Evolutionary conservation across 64 coral and sea anemone species (phyloP), one percentile per base, ranked within the genome.

Genomic region (Platygyra sinensis): DNA sequence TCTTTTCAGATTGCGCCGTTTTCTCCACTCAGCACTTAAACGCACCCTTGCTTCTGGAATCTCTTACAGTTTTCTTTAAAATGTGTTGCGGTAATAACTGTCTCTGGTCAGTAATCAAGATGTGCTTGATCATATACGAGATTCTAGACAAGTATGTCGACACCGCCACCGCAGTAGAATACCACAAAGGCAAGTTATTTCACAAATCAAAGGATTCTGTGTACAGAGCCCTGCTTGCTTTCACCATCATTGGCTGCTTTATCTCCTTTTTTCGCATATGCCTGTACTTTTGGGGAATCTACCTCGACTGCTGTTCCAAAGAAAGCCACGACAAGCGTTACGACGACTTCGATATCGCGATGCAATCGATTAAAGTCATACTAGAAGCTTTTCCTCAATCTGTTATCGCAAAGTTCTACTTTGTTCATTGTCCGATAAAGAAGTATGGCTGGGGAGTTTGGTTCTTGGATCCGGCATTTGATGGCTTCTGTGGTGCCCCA

Each of bases 401-500:
- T 50, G 42, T 77, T 46, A 77, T 77, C 20, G 75, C 75, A 39
- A 52, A 52, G 19, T 52, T 77, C 24, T 2, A n/a, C 42, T 77
- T 77, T 77, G 75, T 46, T 50, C 31, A 38, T 49, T 77, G 75
- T 17, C 75, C 75, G 46, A 77, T 77, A 77, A 54, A 77, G 18
- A 27, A 50, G 24, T 77, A 18, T 3, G 24, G 15, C 31, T 76
- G 30, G 73, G 54, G 54, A 2, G 15, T 57, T 57, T 24, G 5
- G 16, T n/a, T 77, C 38, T 38, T 51, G 75, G 75, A 77, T 77
- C 5, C 20, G 25, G 22, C 20, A 15, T 77, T 77, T 77, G 42
- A 77, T 24, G 22, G 9, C 75, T 52, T 50, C 38, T 51, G 42
- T 77, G 32, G 32, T 5, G 12, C 22, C 50, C 75, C 73, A 11